A percentile compares a stretch with the other conserved stretches of the same genome.
Conservation (phyloP, 2,888 invertebrate genomes). For the Drosophila nr. medialis region DNA sequence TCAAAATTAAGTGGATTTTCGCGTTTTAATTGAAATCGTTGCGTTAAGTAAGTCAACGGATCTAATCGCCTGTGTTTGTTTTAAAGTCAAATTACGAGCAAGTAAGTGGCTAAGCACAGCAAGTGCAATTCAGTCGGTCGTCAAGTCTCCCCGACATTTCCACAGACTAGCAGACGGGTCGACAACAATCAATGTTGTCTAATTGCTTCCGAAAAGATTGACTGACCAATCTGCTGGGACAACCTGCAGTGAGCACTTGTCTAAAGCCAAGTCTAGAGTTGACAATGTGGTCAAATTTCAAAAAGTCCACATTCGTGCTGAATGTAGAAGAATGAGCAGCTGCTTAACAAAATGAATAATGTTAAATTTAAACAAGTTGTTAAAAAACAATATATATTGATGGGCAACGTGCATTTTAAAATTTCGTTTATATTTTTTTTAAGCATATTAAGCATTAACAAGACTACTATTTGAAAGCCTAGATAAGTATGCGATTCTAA, state of each 20-base stretch:
- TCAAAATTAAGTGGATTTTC: slow-evolving; percentile 76
- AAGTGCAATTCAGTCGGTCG: background rate
- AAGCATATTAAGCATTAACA: background rate
- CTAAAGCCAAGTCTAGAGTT: slow-evolving; percentile 5
- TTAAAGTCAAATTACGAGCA: slow-evolving; percentile 63
- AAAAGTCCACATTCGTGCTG: background rate
- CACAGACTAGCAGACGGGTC: background rate
- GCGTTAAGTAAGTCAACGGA: slow-evolving; percentile 24
- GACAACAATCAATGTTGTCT: slow-evolving; percentile 55
- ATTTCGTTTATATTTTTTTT: background rate
- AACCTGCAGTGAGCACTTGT: slow-evolving; percentile 21
- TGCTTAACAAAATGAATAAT: background rate
- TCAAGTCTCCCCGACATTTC: background rate
- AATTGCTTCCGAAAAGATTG: slow-evolving; percentile 62
- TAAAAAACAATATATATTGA: background rate
- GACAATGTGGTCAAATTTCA: background rate
- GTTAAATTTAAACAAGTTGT: background rate
- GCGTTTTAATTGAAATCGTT: slow-evolving; percentile 73
- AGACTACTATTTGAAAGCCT: no score
- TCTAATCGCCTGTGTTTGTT: slow-evolving; percentile 30
- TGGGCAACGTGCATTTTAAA: background rate
- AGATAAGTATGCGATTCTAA: no score
- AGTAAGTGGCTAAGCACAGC: slow-evolving; percentile 23
- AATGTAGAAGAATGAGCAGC: background rate
- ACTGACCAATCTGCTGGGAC: slow-evolving; percentile 19